Base-by-base conservation (phyloP, 2,113 vertebrate species). In the Oenanthe melanoleuca region DNA sequence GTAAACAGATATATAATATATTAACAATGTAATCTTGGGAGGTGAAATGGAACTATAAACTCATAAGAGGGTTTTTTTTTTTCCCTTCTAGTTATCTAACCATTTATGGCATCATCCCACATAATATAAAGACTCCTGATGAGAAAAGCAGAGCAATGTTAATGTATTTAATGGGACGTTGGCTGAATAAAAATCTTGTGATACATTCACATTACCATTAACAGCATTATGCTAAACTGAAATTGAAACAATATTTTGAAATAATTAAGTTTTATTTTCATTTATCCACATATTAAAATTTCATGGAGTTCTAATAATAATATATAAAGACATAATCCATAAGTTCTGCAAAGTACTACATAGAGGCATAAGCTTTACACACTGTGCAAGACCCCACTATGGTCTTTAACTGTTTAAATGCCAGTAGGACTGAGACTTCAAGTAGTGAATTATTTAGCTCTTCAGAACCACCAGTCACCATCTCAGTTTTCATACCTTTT, bases 211-310 rank as follows among this genome's bases (percentile, higher is more conserved):
- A 92, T 75, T 80, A 72, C n/a, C 74, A 82, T 95, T 93, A 95
- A 80, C 44, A 59, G 31, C 63, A 66, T 79, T 89, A 77, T 47
- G 34, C 40, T 80, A 80, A 80, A 85, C 55, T 70, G 74, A 93
- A 93, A 89, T 66, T 64, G 70, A 77, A 94, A 66, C 29, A 19
- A 64, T 95, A 91, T 82, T 94, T 94, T 95, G 82, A 95, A 95
- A 93, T 93, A 94, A 91, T 93, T 92, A 92, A 88, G 28, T 93
- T 89, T 93, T 89, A 95, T 93, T 93, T 95, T 94, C 64, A 89
- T 94, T 96, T 92, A 92, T 44, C 26, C 52, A 64, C 67, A 66
- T 77, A 85, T 86, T 94, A 93, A 93, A 88, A 86, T 78, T 89
- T 89, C 38, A 95, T 88, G 67, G 70, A 71, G 55, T 92, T 80